Percentiles rank a stretch among this genome's conserved stretches.
phyloP scores from a whole-genome alignment of 2,797 vertebrate genomes.

The Peromyscus eremicus region DNA sequence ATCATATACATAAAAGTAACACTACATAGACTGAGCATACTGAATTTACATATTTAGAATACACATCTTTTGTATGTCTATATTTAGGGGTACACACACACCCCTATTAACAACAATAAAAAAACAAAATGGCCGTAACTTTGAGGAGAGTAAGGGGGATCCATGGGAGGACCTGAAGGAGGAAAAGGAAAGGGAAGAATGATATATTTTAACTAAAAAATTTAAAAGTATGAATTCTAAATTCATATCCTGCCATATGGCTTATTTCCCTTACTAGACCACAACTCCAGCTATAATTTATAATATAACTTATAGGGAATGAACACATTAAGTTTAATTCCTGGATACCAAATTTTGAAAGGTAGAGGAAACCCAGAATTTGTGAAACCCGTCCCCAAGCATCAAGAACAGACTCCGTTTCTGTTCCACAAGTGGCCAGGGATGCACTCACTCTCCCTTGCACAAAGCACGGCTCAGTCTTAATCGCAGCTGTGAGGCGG shows the following conservation, averaged over 20 bases:
- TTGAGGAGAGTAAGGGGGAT: neutral
- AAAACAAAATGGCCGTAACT: neutral
- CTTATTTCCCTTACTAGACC: neutral
- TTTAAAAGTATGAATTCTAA: neutral
- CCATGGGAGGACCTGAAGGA: neutral
- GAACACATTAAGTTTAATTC: neutral
- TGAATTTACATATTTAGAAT: neutral
- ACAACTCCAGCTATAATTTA: neutral
- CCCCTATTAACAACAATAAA: neutral
- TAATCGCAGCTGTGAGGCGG: fast-evolving
- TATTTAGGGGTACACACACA: neutral
- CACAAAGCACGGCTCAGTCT: neutral
- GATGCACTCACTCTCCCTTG: fast-evolving
- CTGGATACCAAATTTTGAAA: neutral
- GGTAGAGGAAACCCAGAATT: neutral
- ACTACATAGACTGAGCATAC: neutral
- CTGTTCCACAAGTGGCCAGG: neutral
- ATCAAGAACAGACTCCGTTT: neutral
- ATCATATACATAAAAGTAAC: neutral
- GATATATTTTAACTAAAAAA: neutral
- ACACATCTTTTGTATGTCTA: too few species aligned
- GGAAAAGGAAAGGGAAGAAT: neutral
- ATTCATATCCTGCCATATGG: neutral
- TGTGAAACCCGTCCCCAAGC: neutral
- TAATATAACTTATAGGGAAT: neutral